Evolutionary conservation across 1,140 invertebrate species (phyloP).

Genomic region (Bombus affinis): DNA sequence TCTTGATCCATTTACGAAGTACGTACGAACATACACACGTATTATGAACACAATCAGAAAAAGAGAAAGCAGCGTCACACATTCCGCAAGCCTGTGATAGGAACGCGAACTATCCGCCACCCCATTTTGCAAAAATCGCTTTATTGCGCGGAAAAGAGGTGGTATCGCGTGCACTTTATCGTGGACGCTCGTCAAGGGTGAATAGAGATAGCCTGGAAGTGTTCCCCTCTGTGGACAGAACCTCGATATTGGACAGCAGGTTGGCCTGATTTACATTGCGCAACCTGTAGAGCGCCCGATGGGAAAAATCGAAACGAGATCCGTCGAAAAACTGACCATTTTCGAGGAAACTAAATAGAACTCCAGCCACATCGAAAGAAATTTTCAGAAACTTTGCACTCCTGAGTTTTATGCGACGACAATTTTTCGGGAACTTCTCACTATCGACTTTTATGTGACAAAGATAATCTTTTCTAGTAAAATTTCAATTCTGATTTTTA

Average conservation of each 20-base stretch:
- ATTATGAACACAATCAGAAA: neutral
- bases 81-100: neutral
- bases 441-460: too few species aligned
- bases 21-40: too few species aligned
- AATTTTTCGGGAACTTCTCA: too few species aligned
- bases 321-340: neutral
- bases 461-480: neutral
- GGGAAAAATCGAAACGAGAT: slow-evolving; percentile 11
- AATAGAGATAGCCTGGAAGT: slow-evolving; percentile 51
- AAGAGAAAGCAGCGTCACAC: neutral
- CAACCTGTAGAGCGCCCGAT: slow-evolving; percentile 51
- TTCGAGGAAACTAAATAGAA: neutral
- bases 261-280: slow-evolving; percentile 58
- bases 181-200: slow-evolving; percentile 45
- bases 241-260: slow-evolving; percentile 49
- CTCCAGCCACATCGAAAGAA: neutral
- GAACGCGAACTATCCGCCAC: slow-evolving; percentile 11
- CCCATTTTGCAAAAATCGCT: slow-evolving; percentile 5
- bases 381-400: neutral
- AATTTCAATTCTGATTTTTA: neutral
- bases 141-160: slow-evolving; percentile 7
- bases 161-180: slow-evolving; percentile 55
- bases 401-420: neutral
- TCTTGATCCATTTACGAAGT: too few species aligned
- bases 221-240: slow-evolving; percentile 42